phyloP scores from a whole-genome alignment of 2,797 vertebrate species.

The Caiman crocodilus region DNA sequence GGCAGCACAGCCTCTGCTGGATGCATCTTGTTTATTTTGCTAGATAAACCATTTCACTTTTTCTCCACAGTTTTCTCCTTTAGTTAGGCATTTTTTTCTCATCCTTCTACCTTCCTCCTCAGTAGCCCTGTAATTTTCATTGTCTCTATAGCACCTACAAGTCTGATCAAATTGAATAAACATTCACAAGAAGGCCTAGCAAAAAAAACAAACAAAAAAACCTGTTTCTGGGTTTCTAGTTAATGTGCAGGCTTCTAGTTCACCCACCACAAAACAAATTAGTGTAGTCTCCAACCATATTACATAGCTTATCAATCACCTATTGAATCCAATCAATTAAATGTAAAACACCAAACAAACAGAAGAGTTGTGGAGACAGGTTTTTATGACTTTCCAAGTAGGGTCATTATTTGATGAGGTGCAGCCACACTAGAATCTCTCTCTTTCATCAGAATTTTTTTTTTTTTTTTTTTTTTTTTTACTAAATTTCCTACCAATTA shows the following conservation, averaged over 20 bases:
- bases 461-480: too few relatives aligned
- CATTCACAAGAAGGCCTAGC: not conserved
- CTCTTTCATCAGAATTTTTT: not conserved
- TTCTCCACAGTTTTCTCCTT: not conserved
- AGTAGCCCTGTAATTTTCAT: not conserved
- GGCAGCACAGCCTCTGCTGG: not conserved
- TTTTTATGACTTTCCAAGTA: too few relatives aligned
- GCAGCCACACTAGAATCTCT: not conserved
- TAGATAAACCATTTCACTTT: not conserved
- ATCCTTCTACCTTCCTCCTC: not conserved
- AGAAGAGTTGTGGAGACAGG: too few relatives aligned
- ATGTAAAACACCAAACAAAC: not conserved
- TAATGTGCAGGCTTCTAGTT: slow-evolving; percentile 11
- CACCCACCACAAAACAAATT: not conserved
- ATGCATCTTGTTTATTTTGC: not conserved
- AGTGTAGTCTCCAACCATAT: not conserved
- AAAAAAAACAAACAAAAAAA: not conserved
- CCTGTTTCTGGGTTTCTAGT: not conserved
- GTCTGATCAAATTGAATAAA: not conserved
- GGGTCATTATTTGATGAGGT: too few relatives aligned
- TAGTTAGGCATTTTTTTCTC: not conserved
- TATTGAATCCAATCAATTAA: not conserved
- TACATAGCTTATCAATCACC: not conserved
- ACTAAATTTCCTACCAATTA: too few relatives aligned
- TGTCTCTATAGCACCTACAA: not conserved